phyloP scores from a whole-genome alignment of 2,888 invertebrate species.

The Thymelicus sylvestris region DNA sequence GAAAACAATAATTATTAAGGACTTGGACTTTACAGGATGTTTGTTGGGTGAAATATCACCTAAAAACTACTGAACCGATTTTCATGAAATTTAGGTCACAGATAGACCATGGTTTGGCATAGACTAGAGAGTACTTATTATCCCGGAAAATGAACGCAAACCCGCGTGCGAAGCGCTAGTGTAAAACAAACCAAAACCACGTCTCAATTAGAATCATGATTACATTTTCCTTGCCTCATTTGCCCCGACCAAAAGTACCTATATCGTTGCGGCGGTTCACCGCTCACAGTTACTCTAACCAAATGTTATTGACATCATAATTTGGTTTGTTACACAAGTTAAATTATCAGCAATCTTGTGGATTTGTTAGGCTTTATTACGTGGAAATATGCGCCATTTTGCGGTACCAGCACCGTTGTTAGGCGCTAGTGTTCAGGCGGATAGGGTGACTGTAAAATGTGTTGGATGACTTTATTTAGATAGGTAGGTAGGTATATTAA shows the following conservation, averaged over 20 bases:
- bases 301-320: slow-evolving; percentile 63
- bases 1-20: too few species aligned
- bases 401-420: background rate
- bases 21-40: too few species aligned
- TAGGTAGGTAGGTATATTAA: too few species aligned
- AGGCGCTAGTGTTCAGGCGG: slow-evolving; percentile 48
- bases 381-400: slow-evolving; percentile 42
- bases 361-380: slow-evolving; percentile 44
- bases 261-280: slow-evolving; percentile 18
- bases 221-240: slow-evolving; percentile 11
- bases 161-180: too few species aligned
- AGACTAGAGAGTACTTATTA: too few species aligned
- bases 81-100: too few species aligned
- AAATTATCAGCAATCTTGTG: slow-evolving; percentile 37
- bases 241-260: background rate
- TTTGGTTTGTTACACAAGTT: slow-evolving; percentile 59
- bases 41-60: too few species aligned
- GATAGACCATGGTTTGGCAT: too few species aligned
- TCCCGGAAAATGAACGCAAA: too few species aligned
- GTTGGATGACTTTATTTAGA: too few species aligned
- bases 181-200: too few species aligned
- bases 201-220: slow-evolving; percentile 12
- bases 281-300: slow-evolving; percentile 37
- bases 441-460: slow-evolving; percentile 48
- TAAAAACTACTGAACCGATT: too few species aligned